A percentile compares a stretch with the other conserved stretches of the same genome.
Evolutionary conservation across 2,888 invertebrate species (phyloP).

Genomic region (Quadriops clusia): DNA sequence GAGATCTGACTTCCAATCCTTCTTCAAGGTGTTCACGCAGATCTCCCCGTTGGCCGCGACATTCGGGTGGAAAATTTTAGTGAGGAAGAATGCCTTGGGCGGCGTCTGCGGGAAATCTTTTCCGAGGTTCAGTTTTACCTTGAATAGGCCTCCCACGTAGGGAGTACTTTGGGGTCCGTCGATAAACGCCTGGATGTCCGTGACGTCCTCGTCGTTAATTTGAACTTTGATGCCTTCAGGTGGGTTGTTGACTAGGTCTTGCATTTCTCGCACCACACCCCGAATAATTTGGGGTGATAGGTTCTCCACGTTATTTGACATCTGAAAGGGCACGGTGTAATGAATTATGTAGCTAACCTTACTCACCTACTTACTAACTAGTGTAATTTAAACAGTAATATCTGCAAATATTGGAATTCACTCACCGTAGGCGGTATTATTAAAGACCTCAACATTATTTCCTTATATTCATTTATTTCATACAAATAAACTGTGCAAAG

Average conservation of each 20-base stretch:
- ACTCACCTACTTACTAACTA: too few relatives aligned
- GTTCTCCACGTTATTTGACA: conserved; percentile 84
- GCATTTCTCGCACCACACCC: conserved; percentile 79
- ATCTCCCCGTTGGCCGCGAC: conserved; percentile 90
- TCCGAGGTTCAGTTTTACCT: conserved; percentile 77
- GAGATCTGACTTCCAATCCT: conserved; percentile 92
- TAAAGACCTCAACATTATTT: too few relatives aligned
- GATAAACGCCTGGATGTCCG: conserved; percentile 84
- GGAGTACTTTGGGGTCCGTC: conserved; percentile 87
- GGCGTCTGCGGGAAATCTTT: conserved; percentile 88
- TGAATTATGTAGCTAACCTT: conserved; percentile 2
- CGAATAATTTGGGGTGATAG: conserved; percentile 86
- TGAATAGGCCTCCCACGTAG: conserved; percentile 79
- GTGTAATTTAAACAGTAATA: too few relatives aligned
- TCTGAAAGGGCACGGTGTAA: conserved; percentile 36
- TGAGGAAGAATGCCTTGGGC: conserved; percentile 86
- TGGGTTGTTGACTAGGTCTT: conserved; percentile 66
- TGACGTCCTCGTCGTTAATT: conserved; percentile 85
- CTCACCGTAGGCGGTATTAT: too few relatives aligned
- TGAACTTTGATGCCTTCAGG: conserved; percentile 86
- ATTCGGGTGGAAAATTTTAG: conserved; percentile 96
- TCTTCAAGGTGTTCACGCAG: conserved; percentile 91
- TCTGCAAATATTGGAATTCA: too few relatives aligned
- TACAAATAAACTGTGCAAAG: too few relatives aligned
- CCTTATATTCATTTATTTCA: too few relatives aligned